Evolutionary conservation across 2,888 invertebrate genomes (phyloP).

Genomic region (Orthonychiurus folsomi): DNA sequence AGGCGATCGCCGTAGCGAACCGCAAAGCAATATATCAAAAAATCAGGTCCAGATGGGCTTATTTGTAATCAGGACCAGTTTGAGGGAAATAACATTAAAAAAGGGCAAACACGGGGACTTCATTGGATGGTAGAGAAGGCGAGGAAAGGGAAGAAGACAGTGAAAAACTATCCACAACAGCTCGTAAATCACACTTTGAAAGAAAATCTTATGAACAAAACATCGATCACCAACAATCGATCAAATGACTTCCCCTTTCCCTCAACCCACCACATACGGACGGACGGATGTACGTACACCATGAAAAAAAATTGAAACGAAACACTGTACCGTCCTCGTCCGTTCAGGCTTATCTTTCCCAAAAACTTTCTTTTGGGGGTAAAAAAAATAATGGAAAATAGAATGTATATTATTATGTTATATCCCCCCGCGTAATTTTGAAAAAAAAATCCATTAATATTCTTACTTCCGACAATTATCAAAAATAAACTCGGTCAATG

Average conservation of each 20-base stretch:
- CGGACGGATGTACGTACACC: background rate
- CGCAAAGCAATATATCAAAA: constrained; percentile 40
- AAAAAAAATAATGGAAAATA: too few species aligned
- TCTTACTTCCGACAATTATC: too few species aligned
- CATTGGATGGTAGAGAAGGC: constrained; percentile 14
- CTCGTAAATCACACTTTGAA: constrained; percentile 41
- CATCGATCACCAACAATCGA: constrained; percentile 41
- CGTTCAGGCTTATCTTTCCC: too few species aligned
- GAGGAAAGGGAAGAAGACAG: constrained; percentile 34
- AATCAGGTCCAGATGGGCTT: constrained; percentile 41
- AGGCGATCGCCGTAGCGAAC: background rate
- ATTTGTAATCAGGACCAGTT: constrained; percentile 41
- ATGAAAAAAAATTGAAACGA: background rate
- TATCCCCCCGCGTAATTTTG: too few species aligned
- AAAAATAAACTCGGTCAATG: too few species aligned
- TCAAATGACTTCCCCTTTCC: constrained; percentile 38
- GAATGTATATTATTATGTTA: too few species aligned
- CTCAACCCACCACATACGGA: too few species aligned
- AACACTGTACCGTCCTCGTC: too few species aligned
- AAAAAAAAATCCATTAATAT: too few species aligned
- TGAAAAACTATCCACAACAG: constrained; percentile 41
- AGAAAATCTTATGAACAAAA: constrained; percentile 41
- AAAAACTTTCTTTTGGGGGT: too few species aligned
- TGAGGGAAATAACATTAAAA: constrained; percentile 38
- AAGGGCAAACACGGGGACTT: constrained; percentile 32